Base-by-base conservation (phyloP, 2,797 vertebrate genomes). In the Hozukius guyotensis region DNA sequence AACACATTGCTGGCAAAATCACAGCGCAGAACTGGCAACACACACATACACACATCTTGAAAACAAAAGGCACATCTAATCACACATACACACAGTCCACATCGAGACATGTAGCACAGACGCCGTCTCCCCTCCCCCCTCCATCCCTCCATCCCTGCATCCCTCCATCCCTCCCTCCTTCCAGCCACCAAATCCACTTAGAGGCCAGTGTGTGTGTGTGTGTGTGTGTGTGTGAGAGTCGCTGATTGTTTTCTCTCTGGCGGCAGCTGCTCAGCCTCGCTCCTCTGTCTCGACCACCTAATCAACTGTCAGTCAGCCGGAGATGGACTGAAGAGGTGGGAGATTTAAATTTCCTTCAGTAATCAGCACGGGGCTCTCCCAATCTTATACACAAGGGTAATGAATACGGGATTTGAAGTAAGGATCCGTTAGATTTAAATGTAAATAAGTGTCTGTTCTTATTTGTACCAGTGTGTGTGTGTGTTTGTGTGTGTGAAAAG, bases 181-280 rank as follows among this genome's bases (percentile, higher is more conserved):
- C 78, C 84, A 90, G 88, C 89, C 90, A 87, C 88, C 89, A 93
- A 93, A 93, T 93, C 91, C 91, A 92, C 89, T 94, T 92, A 92
- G 81, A 81, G 86, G 81, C 86, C 89, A 67, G 87, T 53, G 52
- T 53, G 52, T 53, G 52, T 16, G 13, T 16, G 13, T 42, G 38
- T 42, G 87, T 76, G 85, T 88, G 87, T 49, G 42, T 20, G 42
- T 18, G 42, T 4, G 42, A 16, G 64, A 79, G 70, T 75, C n/a
- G 38, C 83, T 89, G 91, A 92, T 93, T 93, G 91, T 92, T 91
- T 93, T 92, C 89, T 87, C 81, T 80, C 60, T 18, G 74, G 82
- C 77, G 12, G 90, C 92, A 92, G 91, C 91, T 93, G 93, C 90
- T 90, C 82, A 14, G 78, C 80, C 81, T 82, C 72, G 52, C 69